Conservation (phyloP, 2,888 invertebrate genomes). For the Athrips mouffetella region DNA sequence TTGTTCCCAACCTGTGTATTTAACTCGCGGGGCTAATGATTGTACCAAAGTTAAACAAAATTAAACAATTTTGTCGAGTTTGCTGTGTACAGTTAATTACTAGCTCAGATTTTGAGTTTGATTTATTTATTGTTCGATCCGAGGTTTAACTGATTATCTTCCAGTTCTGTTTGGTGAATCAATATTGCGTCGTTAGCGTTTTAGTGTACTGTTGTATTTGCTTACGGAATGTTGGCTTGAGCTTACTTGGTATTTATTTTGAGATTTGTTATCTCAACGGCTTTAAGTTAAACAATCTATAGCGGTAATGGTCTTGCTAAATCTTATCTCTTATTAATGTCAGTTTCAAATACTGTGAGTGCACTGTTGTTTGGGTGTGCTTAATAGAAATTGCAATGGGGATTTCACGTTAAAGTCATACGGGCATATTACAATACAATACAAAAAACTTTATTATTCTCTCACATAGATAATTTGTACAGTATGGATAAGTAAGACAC, state of each 20-base stretch:
- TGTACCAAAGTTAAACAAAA: constrained; percentile 31
- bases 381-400: no score
- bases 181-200: constrained; percentile 4
- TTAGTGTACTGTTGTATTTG: not conserved
- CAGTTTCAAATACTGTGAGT: no score
- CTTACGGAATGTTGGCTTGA: not conserved
- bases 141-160: constrained; percentile 14
- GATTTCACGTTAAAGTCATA: no score
- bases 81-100: constrained; percentile 22
- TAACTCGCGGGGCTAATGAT: constrained; percentile 37
- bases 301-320: not conserved
- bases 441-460: no score
- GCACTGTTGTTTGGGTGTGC: no score
- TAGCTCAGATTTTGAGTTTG: constrained; percentile 18
- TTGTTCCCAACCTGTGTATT: constrained; percentile 28
- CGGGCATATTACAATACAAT: no score
- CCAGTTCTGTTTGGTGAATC: constrained; percentile 3
- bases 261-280: not conserved
- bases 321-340: not conserved
- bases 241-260: constrained; percentile 3
- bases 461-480: no score
- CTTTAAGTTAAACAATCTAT: not conserved
- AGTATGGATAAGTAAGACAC: no score
- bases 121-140: constrained; percentile 19
- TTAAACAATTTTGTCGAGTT: constrained; percentile 24